Evolutionary conservation across 2,888 invertebrate genomes (phyloP).

Genomic region (Scelioninae gen. 2): DNA sequence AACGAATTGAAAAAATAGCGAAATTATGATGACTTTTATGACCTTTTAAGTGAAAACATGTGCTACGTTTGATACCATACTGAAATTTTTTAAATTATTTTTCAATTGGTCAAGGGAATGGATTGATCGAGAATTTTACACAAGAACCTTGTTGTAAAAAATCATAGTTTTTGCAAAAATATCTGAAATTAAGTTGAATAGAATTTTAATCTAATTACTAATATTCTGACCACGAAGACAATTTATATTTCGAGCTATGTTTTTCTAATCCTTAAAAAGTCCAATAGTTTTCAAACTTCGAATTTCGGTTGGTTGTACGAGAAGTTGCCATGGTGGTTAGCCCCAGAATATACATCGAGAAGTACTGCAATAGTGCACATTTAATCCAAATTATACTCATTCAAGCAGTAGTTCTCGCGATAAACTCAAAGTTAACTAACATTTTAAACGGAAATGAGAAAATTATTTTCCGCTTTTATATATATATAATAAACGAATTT

Average conservation of each 20-base stretch:
- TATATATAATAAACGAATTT: too few species aligned
- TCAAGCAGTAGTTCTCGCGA: conserved; percentile 22
- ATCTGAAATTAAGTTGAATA: neutral
- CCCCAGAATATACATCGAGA: conserved; percentile 33
- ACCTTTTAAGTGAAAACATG: conserved; percentile 22
- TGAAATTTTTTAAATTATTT: conserved; percentile 13
- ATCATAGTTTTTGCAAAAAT: conserved; percentile 5
- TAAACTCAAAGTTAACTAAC: conserved; percentile 15
- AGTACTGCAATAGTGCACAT: conserved; percentile 25
- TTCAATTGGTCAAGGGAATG: conserved; percentile 1
- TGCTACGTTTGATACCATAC: conserved; percentile 11
- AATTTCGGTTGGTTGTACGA: conserved; percentile 34
- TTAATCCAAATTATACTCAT: conserved; percentile 31
- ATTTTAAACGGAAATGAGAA: conserved; percentile 23
- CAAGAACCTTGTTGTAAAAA: neutral
- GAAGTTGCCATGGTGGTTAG: conserved; percentile 35
- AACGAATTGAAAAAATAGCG: neutral
- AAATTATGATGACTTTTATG: conserved; percentile 22
- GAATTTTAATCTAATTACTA: conserved; percentile 22
- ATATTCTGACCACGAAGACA: conserved; percentile 16
- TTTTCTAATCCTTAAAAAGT: conserved; percentile 33
- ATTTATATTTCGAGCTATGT: conserved; percentile 31
- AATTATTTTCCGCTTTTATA: too few species aligned
- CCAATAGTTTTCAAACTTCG: conserved; percentile 34
- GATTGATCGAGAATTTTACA: neutral